Base-by-base conservation (phyloP, 2,888 invertebrate species). In the Erpobdella octoculata region DNA sequence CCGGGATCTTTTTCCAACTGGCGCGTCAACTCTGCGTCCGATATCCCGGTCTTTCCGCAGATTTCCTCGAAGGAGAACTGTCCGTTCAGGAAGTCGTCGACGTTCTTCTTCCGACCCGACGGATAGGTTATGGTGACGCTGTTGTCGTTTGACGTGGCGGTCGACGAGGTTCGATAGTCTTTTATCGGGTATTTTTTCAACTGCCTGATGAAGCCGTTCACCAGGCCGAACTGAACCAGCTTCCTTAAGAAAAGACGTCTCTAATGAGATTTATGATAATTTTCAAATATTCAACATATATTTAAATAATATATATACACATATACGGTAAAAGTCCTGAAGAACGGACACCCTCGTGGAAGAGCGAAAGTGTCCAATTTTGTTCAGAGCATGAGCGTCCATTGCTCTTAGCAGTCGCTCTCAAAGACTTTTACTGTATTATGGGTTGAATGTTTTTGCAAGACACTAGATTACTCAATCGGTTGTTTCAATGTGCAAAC, bases 201-300 rank as follows among this genome's bases (percentile, higher is more conserved):
- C 28, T 36, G 48, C 36, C 69, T 69, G 6, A 69, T 31, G 2
- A 69, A n/a, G 36, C 35, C 58, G 25, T 69, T 35, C 31, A 53
- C 15, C 31, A 69, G 46, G 33, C 69, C 69, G 58, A 69, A 69
- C 53, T 69, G 69, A n/a, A 69, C 46, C 33, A 69, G 37, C 35
- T 69, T 69, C 21, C 69, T 69, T 33, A n/a, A 6, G 21, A 37
- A 21, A 21, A 21, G n/a, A n/a, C n/a, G n/a, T n/a, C n/a, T n/a
- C n/a, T n/a, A n/a, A n/a, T n/a, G n/a, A n/a, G n/a, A n/a, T n/a
- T n/a, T n/a, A n/a, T n/a, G n/a, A n/a, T n/a, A n/a, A n/a, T n/a
- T n/a, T n/a, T n/a, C n/a, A n/a, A n/a, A n/a, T n/a, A n/a, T n/a
- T n/a, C n/a, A n/a, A n/a, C n/a, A n/a, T n/a, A n/a, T n/a, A n/a